phyloP scores from a whole-genome alignment of 2,113 vertebrate genomes.

The Capreolus pygargus region DNA sequence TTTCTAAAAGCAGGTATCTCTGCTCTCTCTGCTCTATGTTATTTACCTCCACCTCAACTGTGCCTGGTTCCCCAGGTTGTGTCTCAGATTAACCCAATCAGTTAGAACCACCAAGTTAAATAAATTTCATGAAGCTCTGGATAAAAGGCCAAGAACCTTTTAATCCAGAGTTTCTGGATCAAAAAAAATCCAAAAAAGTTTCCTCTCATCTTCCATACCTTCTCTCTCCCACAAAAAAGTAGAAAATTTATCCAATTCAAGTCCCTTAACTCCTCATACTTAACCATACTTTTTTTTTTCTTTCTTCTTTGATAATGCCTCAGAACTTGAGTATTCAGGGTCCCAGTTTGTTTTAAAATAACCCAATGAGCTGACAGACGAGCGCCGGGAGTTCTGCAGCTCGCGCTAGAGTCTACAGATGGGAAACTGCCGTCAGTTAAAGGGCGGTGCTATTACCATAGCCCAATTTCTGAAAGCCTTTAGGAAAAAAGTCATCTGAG shows the following conservation, averaged over 20 bases:
- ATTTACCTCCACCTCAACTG: background rate
- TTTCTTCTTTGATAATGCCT: slow-evolving; percentile 13
- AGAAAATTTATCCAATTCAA: background rate
- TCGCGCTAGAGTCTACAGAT: slow-evolving; percentile 78
- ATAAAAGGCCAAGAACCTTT: slow-evolving; percentile 9
- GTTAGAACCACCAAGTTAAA: background rate
- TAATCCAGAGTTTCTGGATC: background rate
- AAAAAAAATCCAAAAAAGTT: background rate
- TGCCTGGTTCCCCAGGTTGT: background rate
- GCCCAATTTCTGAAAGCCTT: slow-evolving; percentile 64
- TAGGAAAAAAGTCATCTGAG: slow-evolving; percentile 62
- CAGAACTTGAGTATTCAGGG: slow-evolving; percentile 47
- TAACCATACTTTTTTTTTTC: background rate
- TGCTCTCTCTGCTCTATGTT: background rate
- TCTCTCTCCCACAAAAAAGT: background rate
- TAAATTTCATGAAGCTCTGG: background rate
- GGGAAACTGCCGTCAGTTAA: slow-evolving; percentile 74
- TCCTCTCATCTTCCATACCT: background rate
- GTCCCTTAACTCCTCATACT: background rate
- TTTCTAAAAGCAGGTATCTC: background rate
- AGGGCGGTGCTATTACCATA: slow-evolving; percentile 60
- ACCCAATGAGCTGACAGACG: slow-evolving; percentile 74
- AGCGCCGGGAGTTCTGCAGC: slow-evolving; percentile 74
- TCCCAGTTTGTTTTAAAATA: slow-evolving; percentile 73
- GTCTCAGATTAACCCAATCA: background rate